These are phyloP conservation scores for Drosophila persimilis DNA, from an alignment of 1,140 invertebrate species.

Conservation along the genomic window DNA sequence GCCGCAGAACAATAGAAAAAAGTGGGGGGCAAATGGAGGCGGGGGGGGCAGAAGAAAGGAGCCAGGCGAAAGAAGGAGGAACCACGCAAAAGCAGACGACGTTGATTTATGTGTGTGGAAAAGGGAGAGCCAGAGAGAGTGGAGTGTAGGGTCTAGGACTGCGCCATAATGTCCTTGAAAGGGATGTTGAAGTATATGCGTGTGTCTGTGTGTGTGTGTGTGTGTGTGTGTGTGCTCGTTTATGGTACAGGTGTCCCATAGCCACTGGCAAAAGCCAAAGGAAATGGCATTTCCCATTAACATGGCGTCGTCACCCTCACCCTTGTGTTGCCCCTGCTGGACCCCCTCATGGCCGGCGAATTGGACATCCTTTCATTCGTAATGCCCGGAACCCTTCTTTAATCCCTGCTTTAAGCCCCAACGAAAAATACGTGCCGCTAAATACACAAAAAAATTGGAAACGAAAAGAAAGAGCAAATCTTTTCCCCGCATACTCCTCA, in stretches of 20 bases:
- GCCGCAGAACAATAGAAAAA: constrained; percentile 3
- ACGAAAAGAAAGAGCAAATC: no score
- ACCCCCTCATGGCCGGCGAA: neutral
- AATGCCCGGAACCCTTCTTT: no score
- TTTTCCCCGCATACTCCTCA: no score
- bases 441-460: neutral
- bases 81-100: constrained; percentile 39
- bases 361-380: constrained; percentile 41
- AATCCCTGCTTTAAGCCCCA: no score
- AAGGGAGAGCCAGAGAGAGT: no score
- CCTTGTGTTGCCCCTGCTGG: neutral
- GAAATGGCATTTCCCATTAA: constrained; percentile 25
- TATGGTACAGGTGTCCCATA: constrained; percentile 68
- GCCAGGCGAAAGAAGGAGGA: constrained; percentile 9
- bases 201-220: neutral
- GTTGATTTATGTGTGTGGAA: constrained; percentile 58
- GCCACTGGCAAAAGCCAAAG: constrained; percentile 40
- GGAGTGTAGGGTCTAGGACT: constrained; percentile 12
- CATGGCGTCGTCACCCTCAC: neutral
- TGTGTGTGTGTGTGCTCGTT: neutral
- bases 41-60: neutral
- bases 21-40: constrained; percentile 20
- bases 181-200: constrained; percentile 5
- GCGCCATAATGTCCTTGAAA: constrained; percentile 64
- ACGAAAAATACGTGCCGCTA: neutral